Conservation (phyloP, 2,113 vertebrate species). For the Phalacrocorax carbo region DNA sequence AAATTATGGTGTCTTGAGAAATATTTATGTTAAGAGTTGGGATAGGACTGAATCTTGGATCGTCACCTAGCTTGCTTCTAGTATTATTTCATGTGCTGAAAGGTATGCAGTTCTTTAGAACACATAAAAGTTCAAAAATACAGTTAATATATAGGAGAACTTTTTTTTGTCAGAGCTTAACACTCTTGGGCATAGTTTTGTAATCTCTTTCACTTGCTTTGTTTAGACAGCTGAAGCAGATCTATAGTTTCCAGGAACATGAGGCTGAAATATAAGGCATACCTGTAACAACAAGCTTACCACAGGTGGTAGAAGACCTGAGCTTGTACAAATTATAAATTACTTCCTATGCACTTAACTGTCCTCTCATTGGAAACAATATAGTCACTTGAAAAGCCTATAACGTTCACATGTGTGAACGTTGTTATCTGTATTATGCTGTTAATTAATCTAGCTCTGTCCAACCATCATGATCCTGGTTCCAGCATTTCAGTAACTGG, state of each 20-base stretch:
- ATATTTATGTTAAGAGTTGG: background rate
- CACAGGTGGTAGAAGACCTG: background rate
- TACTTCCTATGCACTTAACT: no score
- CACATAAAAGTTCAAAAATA: fast-evolving
- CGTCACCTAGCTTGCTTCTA: background rate
- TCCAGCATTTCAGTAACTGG: background rate
- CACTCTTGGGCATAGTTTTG: background rate
- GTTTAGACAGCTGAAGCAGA: background rate
- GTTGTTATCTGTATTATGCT: background rate
- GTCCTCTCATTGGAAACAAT: background rate
- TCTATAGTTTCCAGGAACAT: background rate
- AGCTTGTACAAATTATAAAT: background rate
- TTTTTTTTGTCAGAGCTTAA: background rate
- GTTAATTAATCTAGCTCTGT: background rate
- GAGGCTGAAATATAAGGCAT: background rate
- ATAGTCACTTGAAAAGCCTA: fast-evolving
- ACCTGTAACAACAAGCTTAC: background rate
- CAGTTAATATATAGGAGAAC: background rate
- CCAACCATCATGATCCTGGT: fast-evolving
- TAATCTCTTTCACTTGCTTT: background rate
- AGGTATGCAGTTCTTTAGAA: background rate
- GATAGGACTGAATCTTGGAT: background rate
- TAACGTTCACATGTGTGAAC: background rate
- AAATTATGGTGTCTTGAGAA: background rate
- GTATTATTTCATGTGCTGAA: background rate